These are phyloP conservation scores for Megaceryle torquata DNA, from an alignment of 2,113 vertebrate species.

Conservation along the genomic window DNA sequence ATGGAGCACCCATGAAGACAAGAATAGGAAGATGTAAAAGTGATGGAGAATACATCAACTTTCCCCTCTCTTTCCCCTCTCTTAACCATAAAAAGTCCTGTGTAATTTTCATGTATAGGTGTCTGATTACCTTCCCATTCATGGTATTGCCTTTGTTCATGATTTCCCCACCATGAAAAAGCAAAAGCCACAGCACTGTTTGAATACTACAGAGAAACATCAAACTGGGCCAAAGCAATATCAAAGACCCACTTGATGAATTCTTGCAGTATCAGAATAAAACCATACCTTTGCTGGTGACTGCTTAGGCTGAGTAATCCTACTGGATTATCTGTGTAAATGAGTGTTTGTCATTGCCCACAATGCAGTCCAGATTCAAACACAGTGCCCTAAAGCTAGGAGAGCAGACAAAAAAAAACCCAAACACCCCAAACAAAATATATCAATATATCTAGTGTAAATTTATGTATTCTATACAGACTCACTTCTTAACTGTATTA, in stretches of 20 bases:
- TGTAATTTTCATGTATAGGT: neutral
- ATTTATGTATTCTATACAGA: neutral
- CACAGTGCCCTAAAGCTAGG: neutral
- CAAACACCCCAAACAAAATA: neutral
- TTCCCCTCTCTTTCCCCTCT: neutral
- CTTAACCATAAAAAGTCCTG: neutral
- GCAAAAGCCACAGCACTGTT: neutral
- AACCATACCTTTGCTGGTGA: neutral
- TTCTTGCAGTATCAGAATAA: neutral
- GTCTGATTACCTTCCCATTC: neutral
- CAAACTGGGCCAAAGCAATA: neutral
- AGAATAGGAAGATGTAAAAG: neutral
- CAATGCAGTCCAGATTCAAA: neutral
- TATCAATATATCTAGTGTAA: neutral
- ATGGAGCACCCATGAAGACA: fast-evolving
- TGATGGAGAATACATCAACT: neutral
- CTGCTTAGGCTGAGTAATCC: neutral
- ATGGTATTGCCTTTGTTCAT: neutral
- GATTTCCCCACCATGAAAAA: neutral
- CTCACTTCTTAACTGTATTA: neutral
- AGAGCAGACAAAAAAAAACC: neutral
- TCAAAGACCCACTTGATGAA: neutral
- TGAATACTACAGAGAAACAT: neutral
- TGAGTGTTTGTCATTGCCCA: neutral
- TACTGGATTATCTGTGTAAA: neutral